Base-by-base conservation (phyloP, 2,888 invertebrate genomes). In the Schizaphis graminum region DNA sequence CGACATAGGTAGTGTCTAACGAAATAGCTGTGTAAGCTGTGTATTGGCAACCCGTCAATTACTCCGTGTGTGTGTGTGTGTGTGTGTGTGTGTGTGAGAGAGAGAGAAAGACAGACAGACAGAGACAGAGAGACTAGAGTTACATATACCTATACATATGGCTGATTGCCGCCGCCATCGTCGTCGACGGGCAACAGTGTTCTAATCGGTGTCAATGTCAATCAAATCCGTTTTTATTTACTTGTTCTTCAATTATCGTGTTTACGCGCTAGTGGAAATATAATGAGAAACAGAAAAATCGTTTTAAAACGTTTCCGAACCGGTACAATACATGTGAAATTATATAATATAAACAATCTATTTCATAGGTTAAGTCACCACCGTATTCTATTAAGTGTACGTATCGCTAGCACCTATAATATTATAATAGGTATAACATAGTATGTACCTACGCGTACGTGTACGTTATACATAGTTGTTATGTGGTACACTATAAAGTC, bases 41-140 rank as follows among this genome's bases (percentile, higher is more conserved):
- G 26, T 92, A 92, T 92, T 92, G 92, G 92, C 92, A 88, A 92
- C 87, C 67, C 92, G 92, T 92, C 92, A 92, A 92, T 92, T 92
- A 92, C 35, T 84, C 28, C 53, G 91, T 77, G 26, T 61, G 35
- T 56, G 56, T 89, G 35, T 89, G 88, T 57, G 89, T 41, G 53
- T 57, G 57, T 56, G 57, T 28, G 57, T 35, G 41, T 35, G 44
- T 7, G 44, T 2, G 44, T 2, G 44, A 8, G 44, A 47, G 44
- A 47, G 44, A 47, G 44, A 47, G 44, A 47, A 0, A 47, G 7
- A 47, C 5, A 49, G 11, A 49, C 0, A 49, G 11, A 49, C 16
- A 2, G 2, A 77, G 77, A 77, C 7, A 77, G 26, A 35, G 35
- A 77, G 28, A 44, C 35, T 28, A 26, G 26, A 87, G 92, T 92